These are phyloP conservation scores for Meloe dianella DNA, from an alignment of 2,888 invertebrate species.

Conservation along the genomic window DNA sequence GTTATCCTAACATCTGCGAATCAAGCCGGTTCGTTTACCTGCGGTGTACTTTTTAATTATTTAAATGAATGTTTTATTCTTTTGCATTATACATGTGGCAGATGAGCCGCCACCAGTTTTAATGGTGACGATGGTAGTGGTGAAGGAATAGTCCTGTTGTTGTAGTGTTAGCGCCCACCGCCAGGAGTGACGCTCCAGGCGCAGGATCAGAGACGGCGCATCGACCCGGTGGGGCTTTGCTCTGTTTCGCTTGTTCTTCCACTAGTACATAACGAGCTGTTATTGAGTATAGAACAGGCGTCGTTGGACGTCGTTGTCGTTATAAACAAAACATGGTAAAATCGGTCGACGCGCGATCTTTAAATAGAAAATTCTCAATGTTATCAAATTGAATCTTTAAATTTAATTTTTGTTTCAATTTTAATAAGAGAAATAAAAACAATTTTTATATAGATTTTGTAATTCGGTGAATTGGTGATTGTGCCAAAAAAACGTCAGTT, in stretches of 20 bases:
- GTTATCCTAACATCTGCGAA: conserved; percentile 50
- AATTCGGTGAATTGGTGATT: conserved; percentile 29
- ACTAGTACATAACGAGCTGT: conserved; percentile 51
- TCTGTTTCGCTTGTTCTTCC: conserved; percentile 43
- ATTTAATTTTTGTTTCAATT: neutral
- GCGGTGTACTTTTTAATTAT: conserved; percentile 58
- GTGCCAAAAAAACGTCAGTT: conserved; percentile 22
- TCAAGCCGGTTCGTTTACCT: conserved; percentile 56
- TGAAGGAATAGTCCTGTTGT: conserved; percentile 22
- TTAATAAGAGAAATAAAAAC: neutral
- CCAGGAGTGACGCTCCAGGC: conserved; percentile 50
- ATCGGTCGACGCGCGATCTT: conserved; percentile 22
- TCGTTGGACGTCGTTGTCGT: conserved; percentile 18
- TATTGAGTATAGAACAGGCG: conserved; percentile 25
- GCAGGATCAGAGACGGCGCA: conserved; percentile 52
- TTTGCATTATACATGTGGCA: conserved; percentile 53
- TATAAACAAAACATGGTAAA: conserved; percentile 30
- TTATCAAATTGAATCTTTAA: neutral
- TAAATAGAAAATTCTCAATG: neutral
- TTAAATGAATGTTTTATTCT: conserved; percentile 56
- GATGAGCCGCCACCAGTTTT: conserved; percentile 18
- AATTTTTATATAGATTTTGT: conserved; percentile 16
- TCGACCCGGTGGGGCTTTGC: conserved; percentile 51
- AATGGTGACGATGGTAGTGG: conserved; percentile 8
- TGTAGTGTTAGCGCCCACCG: conserved; percentile 45